Conservation (phyloP, 2,888 invertebrate species). For the Eurois occulta region DNA sequence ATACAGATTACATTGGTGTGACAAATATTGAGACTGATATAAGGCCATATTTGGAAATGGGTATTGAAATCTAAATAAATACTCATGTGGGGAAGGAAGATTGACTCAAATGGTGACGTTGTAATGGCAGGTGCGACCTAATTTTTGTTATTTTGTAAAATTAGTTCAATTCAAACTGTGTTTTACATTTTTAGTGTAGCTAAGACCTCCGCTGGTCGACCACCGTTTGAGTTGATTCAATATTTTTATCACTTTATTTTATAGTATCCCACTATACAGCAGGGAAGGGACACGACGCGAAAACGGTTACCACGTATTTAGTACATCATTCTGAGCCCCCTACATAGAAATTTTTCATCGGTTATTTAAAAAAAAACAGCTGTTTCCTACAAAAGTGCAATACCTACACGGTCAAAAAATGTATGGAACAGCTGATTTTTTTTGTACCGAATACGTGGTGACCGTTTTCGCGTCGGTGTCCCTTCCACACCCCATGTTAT, state of each 20-base stretch:
- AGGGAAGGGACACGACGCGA: too few species aligned
- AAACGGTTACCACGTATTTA: too few species aligned
- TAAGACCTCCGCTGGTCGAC: neutral
- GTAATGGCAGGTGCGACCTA: slow-evolving; percentile 12
- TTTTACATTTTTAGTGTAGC: slow-evolving; percentile 1
- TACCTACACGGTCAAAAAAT: too few species aligned
- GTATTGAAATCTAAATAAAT: slow-evolving; percentile 36
- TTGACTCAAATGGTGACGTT: slow-evolving; percentile 21
- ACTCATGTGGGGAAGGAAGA: slow-evolving; percentile 18
- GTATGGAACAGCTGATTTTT: too few species aligned
- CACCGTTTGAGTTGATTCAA: slow-evolving; percentile 14
- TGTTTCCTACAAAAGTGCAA: too few species aligned
- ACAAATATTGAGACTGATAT: slow-evolving; percentile 62
- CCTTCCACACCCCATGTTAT: too few species aligned
- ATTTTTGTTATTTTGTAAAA: neutral
- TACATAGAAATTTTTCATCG: too few species aligned
- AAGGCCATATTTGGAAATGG: slow-evolving; percentile 48
- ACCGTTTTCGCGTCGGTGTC: too few species aligned
- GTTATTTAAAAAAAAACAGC: too few species aligned
- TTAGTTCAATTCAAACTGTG: slow-evolving; percentile 15
- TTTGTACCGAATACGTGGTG: too few species aligned
- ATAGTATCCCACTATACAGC: slow-evolving; percentile 7
- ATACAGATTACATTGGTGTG: slow-evolving; percentile 34
- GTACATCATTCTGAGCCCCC: too few species aligned
- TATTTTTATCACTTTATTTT: slow-evolving; percentile 25